Conservation (phyloP, 2,797 vertebrate species). For the Taeniopygia guttata region DNA sequence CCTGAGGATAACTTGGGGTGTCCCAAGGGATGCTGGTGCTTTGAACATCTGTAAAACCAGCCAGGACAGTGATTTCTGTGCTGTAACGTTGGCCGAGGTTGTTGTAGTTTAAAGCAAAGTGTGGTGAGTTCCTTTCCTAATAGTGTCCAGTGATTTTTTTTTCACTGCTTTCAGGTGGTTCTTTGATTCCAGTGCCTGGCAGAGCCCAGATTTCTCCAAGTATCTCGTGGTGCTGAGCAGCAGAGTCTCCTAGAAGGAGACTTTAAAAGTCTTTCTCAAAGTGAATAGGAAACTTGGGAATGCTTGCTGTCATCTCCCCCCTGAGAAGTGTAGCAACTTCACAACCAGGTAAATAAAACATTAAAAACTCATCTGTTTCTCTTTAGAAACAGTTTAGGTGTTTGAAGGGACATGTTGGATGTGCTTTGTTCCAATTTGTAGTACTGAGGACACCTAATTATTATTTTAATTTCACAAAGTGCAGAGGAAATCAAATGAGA, state of each 20-base stretch:
- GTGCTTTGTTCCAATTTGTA: background rate
- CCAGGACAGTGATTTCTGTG: background rate
- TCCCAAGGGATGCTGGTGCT: fast-evolving
- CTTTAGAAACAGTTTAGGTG: background rate
- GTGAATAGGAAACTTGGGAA: background rate
- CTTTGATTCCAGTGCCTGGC: fast-evolving
- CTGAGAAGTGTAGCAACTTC: background rate
- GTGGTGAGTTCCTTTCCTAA: fast-evolving
- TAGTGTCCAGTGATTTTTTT: background rate
- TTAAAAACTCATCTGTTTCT: fast-evolving
- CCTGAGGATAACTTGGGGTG: background rate
- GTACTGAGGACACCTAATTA: background rate
- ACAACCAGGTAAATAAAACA: background rate
- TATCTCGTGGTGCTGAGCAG: fast-evolving
- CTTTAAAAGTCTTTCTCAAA: background rate
- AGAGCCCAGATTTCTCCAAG: background rate
- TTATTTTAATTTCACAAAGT: background rate
- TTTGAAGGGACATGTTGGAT: background rate
- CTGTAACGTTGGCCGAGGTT: background rate
- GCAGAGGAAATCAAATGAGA: background rate
- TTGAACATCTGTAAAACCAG: background rate
- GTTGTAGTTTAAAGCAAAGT: background rate
- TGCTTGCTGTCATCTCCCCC: background rate
- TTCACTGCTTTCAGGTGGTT: background rate
- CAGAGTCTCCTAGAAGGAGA: background rate